Evolutionary conservation across 2,888 invertebrate species (phyloP).

Genomic region (Coremacera marginata): DNA sequence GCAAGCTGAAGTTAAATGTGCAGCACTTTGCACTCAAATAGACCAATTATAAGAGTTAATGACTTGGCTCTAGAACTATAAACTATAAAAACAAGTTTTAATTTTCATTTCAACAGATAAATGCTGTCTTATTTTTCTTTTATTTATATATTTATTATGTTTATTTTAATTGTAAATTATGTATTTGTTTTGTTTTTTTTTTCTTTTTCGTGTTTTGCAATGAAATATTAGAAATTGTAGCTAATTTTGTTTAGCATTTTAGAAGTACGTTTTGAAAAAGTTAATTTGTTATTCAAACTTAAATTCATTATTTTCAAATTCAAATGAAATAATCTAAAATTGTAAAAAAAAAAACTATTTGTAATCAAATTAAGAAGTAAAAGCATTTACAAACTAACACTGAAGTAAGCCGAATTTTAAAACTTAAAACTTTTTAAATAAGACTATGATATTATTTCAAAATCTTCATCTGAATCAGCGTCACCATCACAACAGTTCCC

Average conservation of each 20-base stretch:
- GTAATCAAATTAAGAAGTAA: neutral
- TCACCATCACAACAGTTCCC: slow-evolving; percentile 69
- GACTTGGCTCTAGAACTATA: too few relatives aligned
- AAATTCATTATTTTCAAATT: neutral
- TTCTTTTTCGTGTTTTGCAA: too few relatives aligned
- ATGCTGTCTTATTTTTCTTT: slow-evolving; percentile 24
- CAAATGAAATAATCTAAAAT: neutral
- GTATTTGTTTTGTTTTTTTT: slow-evolving; percentile 9
- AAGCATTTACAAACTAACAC: neutral
- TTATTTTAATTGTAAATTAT: slow-evolving; percentile 30
- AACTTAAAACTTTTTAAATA: slow-evolving; percentile 32
- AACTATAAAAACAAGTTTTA: too few relatives aligned
- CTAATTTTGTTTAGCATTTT: neutral
- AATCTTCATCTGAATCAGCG: slow-evolving; percentile 84
- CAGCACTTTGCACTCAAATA: too few relatives aligned
- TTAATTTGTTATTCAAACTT: neutral
- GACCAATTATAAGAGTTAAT: too few relatives aligned
- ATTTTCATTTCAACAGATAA: neutral
- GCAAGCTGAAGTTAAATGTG: too few relatives aligned
- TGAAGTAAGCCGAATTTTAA: slow-evolving; percentile 2
- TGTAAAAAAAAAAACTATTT: neutral
- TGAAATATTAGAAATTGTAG: neutral
- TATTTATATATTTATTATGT: slow-evolving; percentile 23
- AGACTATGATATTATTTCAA: slow-evolving; percentile 81
- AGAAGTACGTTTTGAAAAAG: neutral